Base-by-base conservation (phyloP, 2,888 invertebrate genomes). In the Torymus tubicola region DNA sequence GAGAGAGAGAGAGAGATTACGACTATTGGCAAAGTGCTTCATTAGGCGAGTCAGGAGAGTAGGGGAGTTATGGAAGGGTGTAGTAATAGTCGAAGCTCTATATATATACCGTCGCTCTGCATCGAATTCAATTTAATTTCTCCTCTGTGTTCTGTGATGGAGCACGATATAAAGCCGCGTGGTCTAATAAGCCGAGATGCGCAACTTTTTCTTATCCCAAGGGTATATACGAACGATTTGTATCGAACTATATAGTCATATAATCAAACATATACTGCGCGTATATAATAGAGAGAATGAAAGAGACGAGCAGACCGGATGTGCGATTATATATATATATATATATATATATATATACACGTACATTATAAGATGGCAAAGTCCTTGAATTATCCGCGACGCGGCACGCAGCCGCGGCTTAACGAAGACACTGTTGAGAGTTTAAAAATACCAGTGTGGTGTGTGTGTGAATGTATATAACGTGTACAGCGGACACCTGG, bases 401-500 rank as follows among this genome's bases (percentile, higher is more conserved):
- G 5, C 52, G 52, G 55, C 13, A 2, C 53, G 12, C 8, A n/a
- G 8, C 70, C 70, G 83, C 70, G 83, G 71, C 84, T 84, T 82
- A 83, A 84, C 84, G 86, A 73, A 85, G 85, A 87, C 86, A 85
- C 86, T 42, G 42, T 42, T 8, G 87, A 87, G 86, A 86, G 86
- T 86, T 86, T 86, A 85, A 88, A 78, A 89, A 87, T 85, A 85
- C 86, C 8, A 42, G 42, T 42, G 42, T 42, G 42, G 5, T 5
- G 42, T 42, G 10, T 42, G 10, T 31, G 31, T 42, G 10, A 8
- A 8, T 42, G 42, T 42, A 3, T 31, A 42, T 42, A 42, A 1
- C 10, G 42, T 42, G 42, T 8, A 42, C 42, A 8, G 42, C 86
- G 86, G 86, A 87, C 88, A 89, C 87, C 88, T 89, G 88, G 87